Conservation (phyloP, 30 jellyfish, hydroid and myxozoan species). For the Aurelia sp. region DNA sequence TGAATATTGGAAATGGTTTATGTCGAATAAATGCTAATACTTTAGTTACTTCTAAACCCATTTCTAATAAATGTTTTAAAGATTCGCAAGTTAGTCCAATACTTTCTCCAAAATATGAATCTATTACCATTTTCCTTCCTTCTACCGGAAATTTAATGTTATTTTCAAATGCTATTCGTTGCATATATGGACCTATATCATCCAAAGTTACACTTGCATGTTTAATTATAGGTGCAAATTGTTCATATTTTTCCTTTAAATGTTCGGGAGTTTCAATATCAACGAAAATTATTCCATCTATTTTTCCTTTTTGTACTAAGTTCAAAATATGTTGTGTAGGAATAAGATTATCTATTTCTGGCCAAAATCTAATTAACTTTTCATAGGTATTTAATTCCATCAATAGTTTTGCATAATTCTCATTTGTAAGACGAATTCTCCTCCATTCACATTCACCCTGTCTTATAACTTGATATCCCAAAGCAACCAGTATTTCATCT, state of each 20-base stretch:
- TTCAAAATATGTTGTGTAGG: not conserved
- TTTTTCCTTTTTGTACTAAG: not conserved
- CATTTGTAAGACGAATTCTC: too few relatives aligned
- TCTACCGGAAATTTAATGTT: not conserved
- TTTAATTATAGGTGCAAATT: constrained; percentile 40
- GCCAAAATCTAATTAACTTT: not conserved
- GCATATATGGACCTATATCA: constrained; percentile 18
- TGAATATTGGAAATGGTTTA: not conserved
- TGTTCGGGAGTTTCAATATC: not conserved
- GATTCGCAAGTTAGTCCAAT: constrained; percentile 3
- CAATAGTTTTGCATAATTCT: too few relatives aligned
- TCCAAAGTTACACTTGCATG: constrained; percentile 9
- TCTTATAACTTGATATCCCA: not conserved
- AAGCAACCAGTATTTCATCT: not conserved
- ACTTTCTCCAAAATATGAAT: constrained; percentile 6
- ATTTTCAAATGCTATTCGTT: not conserved
- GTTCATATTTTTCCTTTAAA: not conserved
- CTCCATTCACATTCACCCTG: not conserved
- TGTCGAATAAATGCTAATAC: not conserved
- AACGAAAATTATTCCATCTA: not conserved
- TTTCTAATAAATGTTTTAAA: not conserved
- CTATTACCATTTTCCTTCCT: constrained; percentile 12
- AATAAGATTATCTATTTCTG: not conserved
- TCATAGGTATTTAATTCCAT: not conserved
- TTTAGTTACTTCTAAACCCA: not conserved